These are phyloP conservation scores for Podabrus alpinus DNA, from an alignment of 2,888 invertebrate genomes.

Conservation along the genomic window DNA sequence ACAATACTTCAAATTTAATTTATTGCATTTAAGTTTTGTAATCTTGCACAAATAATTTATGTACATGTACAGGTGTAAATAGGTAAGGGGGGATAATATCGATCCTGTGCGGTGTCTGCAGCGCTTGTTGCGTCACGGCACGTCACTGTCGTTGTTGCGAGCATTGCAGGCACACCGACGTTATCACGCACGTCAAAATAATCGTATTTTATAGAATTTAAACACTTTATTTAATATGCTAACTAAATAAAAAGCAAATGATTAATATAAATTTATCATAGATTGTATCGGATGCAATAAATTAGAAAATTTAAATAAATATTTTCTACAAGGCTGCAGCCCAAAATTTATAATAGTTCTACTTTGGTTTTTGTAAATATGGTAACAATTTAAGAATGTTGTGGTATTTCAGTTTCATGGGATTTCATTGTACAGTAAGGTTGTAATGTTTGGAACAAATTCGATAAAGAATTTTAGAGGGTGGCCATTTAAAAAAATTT, in stretches of 20 bases:
- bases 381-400: too few relatives aligned
- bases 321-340: background rate
- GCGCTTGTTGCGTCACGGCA: constrained; percentile 42
- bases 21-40: background rate
- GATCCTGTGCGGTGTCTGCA: constrained; percentile 40
- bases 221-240: background rate
- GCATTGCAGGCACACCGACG: constrained; percentile 27
- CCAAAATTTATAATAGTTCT: background rate
- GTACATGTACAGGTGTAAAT: constrained; percentile 30
- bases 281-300: background rate
- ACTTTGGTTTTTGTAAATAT: background rate
- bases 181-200: constrained; percentile 23
- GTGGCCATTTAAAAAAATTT: too few relatives aligned
- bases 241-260: background rate
- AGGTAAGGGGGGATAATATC: constrained; percentile 33
- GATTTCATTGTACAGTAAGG: too few relatives aligned
- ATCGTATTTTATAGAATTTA: background rate
- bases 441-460: too few relatives aligned
- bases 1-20: background rate
- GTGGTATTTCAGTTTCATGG: background rate
- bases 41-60: constrained; percentile 14
- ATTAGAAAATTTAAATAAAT: background rate
- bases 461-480: too few relatives aligned
- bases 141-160: constrained; percentile 35
- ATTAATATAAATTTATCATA: background rate